Conservation (phyloP, 2,113 vertebrate species). For the Cinclus mexicanus region DNA sequence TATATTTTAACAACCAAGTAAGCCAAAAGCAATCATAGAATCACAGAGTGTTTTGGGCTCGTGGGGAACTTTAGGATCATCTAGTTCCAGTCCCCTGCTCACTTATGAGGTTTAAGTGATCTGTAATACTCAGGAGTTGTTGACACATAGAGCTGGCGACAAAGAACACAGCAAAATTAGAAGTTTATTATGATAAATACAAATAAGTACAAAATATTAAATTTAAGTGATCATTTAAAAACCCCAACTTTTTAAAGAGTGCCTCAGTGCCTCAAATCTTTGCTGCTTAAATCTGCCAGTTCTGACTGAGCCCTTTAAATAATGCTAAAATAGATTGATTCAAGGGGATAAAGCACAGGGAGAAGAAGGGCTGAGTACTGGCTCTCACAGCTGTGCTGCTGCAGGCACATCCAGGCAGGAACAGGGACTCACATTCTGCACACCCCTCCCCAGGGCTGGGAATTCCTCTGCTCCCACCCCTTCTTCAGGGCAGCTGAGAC, state of each 20-base stretch:
- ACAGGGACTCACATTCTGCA: not conserved
- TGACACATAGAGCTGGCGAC: not conserved
- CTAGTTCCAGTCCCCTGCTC: not conserved
- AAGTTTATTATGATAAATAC: not conserved
- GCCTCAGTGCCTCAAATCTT: not conserved
- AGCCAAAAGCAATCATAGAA: not conserved
- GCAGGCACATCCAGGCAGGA: not conserved
- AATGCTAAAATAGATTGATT: not conserved
- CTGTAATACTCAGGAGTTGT: not conserved
- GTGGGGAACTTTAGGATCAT: not conserved
- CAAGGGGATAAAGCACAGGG: not conserved
- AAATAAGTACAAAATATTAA: not conserved
- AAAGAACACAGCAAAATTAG: not conserved
- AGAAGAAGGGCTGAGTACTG: not conserved
- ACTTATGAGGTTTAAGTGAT: not conserved
- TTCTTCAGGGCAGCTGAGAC: not conserved
- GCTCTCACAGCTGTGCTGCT: constrained; percentile 7
- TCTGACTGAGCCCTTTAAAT: not conserved
- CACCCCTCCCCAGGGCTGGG: not conserved
- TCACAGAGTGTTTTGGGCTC: not conserved
- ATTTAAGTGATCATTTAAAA: not conserved
- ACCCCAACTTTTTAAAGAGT: not conserved
- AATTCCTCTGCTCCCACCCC: not conserved
- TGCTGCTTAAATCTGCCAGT: not conserved
- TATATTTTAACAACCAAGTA: not conserved